phyloP scores from a whole-genome alignment of 1,140 invertebrate species.

The Neuroterus valhalla region DNA sequence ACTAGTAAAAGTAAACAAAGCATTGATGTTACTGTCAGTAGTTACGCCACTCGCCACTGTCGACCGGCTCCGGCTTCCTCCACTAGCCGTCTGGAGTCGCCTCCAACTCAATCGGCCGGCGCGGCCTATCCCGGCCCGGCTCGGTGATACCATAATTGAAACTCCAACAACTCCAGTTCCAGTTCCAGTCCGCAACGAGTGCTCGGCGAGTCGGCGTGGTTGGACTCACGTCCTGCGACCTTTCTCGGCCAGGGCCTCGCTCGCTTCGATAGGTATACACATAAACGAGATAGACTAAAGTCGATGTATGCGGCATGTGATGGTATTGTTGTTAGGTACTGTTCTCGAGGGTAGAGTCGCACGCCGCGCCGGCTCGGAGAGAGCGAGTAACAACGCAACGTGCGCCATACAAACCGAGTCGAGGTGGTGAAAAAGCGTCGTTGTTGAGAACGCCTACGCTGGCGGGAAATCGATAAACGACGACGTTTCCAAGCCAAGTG shows the following conservation, averaged over 20 bases:
- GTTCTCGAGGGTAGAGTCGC: conserved; percentile 20
- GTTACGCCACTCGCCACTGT: background rate
- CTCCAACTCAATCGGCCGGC: background rate
- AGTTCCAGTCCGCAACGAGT: conserved; percentile 17
- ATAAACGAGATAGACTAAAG: background rate
- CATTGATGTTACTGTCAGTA: background rate
- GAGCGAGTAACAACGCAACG: conserved; percentile 32
- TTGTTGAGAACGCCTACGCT: conserved; percentile 45
- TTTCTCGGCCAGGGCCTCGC: background rate
- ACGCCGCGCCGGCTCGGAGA: background rate
- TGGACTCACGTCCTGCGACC: background rate
- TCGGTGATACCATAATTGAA: background rate
- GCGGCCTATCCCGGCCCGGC: conserved; percentile 1
- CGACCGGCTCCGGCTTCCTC: background rate
- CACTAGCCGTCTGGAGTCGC: conserved; percentile 6
- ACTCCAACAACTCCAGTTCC: background rate
- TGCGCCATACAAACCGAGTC: conserved; percentile 12
- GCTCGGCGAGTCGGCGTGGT: conserved; percentile 7
- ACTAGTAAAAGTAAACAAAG: background rate
- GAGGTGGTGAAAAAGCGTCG: conserved; percentile 45
- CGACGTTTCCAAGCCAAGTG: conserved; percentile 37
- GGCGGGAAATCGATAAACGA: conserved; percentile 53
- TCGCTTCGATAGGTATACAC: background rate
- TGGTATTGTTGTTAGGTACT: background rate
- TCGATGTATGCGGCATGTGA: background rate